Evolutionary conservation across 92 coral and sea anemone genomes (phyloP), one percentile per base, ranked within the genome.

Genomic region (Ricordea florida): DNA sequence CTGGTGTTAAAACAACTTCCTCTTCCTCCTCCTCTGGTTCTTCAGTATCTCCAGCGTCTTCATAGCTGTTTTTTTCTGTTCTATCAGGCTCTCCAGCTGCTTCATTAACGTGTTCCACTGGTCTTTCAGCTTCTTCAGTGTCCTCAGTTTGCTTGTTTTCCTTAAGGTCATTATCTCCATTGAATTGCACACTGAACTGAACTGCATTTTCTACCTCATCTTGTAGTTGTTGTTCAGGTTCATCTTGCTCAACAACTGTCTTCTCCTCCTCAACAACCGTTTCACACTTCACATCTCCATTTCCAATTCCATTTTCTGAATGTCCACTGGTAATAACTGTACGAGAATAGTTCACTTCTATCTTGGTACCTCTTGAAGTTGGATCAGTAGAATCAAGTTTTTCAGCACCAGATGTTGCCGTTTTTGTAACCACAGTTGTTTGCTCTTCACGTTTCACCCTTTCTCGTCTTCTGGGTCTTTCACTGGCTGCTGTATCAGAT

Each of bases 1-100:
- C 79, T 42, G 84, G 92, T 13, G 97, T 88, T 25, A 91, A 70
- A 27, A 76, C 85, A 3, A 52, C 90, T 33, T 84, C 82, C 41
- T 79, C 97, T 1, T 41, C 42, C 53, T 71, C 79, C 11, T 74
- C 81, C 22, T 69, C 61, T 17, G 73, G 48, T 51, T 61, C 28
- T 37, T 74, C 71, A 38, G 28, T 69, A 42, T 62, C 67, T 46
- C 66, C 68, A 28, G 87, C 29, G 5, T 13, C 62, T 16, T 43
- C 72, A 47, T 69, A 48, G 7, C 23, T 57, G 15, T 24, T 79
- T 22, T 16, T 34, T 37, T 72, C 64, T 10, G 44, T 30, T 28
- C 52, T 49, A 6, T 79, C 86, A 62, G 27, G 18, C 6, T 68
- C 60, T 3, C 6, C 49, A 10, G 49, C 84, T 18, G 24, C 83